phyloP scores from a whole-genome alignment of 23 tunicate genomes.

The Ascidia mentula region DNA sequence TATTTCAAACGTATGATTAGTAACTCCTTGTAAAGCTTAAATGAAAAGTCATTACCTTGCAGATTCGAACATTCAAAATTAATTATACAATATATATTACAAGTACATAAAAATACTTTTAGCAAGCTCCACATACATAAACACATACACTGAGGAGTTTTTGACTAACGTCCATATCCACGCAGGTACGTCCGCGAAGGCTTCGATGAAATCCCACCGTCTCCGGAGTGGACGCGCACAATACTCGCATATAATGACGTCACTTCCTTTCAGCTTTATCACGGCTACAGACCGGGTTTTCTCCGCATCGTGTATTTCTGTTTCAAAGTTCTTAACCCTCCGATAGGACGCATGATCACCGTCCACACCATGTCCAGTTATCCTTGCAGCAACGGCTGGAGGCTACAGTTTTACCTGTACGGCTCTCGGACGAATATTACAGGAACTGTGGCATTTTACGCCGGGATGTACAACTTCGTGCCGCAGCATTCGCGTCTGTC shows the following conservation, averaged over 20 bases:
- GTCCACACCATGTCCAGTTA: constrained; percentile 29
- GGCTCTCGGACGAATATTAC: background rate
- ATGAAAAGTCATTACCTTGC: too few species aligned
- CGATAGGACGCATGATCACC: constrained; percentile 30
- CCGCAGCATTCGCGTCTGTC: constrained; percentile 55
- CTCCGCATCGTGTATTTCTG: constrained; percentile 48
- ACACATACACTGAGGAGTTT: too few species aligned
- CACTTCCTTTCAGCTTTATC: background rate
- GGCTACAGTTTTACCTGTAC: constrained; percentile 41
- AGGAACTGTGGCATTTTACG: constrained; percentile 19
- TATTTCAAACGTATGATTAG: constrained; percentile 57
- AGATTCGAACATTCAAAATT: too few species aligned
- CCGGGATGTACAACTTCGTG: constrained; percentile 16
- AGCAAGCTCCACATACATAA: too few species aligned
- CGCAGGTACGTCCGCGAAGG: constrained; percentile 47
- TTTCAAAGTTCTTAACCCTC: constrained; percentile 13
- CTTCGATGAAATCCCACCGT: constrained; percentile 15
- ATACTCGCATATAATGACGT: constrained; percentile 11
- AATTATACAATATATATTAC: too few species aligned
- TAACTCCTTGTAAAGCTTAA: too few species aligned
- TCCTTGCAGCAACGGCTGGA: constrained; percentile 42
- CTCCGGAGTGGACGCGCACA: background rate
- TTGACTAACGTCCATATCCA: too few species aligned
- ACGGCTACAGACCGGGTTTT: background rate
- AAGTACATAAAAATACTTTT: too few species aligned